These are phyloP conservation scores for Mimachlamys varia DNA, from an alignment of 2,888 invertebrate species.

Conservation along the genomic window DNA sequence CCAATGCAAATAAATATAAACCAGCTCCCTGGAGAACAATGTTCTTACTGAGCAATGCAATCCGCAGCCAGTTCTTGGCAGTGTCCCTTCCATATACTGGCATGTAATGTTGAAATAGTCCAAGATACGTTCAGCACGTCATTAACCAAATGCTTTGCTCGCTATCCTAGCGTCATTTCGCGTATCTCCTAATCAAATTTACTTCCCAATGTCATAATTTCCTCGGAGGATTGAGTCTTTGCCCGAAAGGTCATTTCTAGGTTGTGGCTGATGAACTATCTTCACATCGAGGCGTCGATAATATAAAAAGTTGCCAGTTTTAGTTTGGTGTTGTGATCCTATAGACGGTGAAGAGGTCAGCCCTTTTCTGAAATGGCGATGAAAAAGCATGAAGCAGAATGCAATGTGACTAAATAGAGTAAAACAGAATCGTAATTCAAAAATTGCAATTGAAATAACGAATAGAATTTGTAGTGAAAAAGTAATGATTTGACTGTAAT, in stretches of 20 bases:
- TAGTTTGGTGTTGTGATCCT: neutral
- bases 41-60: neutral
- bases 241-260: neutral
- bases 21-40: neutral
- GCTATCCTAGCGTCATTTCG: neutral
- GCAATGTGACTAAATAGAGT: neutral
- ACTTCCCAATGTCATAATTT: slow-evolving; percentile 10
- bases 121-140: neutral
- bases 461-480: neutral
- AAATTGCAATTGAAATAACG: neutral
- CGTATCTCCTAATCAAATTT: slow-evolving; percentile 21
- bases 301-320: neutral
- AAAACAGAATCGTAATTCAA: neutral
- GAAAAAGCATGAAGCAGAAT: neutral
- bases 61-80: neutral
- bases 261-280: neutral
- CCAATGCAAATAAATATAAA: neutral
- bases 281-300: neutral
- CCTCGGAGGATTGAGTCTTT: neutral
- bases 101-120: neutral
- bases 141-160: neutral
- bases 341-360: neutral
- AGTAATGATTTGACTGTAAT: too few relatives aligned
- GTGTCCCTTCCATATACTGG: neutral
- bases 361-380: neutral